A percentile compares a stretch with the other conserved stretches of the same genome.
phyloP scores from a whole-genome alignment of 2,888 invertebrate genomes.

The Crocallis elinguaria region DNA sequence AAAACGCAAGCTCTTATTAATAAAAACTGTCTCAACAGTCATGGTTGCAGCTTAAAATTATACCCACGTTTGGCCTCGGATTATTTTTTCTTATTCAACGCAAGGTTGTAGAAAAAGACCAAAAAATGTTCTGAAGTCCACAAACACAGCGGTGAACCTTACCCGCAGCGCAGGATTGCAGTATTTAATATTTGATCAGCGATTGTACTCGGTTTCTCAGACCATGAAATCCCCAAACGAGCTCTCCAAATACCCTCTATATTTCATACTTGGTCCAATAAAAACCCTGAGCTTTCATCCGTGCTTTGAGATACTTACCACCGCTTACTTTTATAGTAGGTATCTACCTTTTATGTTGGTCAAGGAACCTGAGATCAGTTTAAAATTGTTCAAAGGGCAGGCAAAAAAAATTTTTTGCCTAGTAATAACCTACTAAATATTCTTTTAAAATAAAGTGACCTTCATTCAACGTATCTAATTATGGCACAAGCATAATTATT shows the following conservation, averaged over 20 bases:
- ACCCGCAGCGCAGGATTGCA: slow-evolving; percentile 24
- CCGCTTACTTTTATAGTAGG: slow-evolving; percentile 4
- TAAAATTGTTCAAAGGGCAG: too few species aligned
- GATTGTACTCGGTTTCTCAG: slow-evolving; percentile 31
- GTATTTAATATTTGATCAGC: slow-evolving; percentile 47
- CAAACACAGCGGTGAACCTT: neutral
- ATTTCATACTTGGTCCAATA: slow-evolving; percentile 30
- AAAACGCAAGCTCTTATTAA: too few species aligned
- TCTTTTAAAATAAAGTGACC: too few species aligned
- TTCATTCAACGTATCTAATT: too few species aligned
- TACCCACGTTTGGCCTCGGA: too few species aligned
- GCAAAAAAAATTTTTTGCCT: too few species aligned
- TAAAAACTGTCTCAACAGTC: too few species aligned
- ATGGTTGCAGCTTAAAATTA: too few species aligned
- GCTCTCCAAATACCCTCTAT: slow-evolving; percentile 17
- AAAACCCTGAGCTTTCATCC: slow-evolving; percentile 14
- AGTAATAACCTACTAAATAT: too few species aligned
- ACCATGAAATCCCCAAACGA: slow-evolving; percentile 22
- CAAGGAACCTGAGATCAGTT: slow-evolving; percentile 1
- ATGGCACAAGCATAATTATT: too few species aligned
- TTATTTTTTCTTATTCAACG: too few species aligned
- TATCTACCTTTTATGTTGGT: neutral
- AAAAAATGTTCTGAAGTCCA: neutral
- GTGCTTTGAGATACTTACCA: slow-evolving; percentile 1
- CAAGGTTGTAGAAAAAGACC: neutral